phyloP scores from a whole-genome alignment of 2,888 invertebrate genomes.

The Tineola bisselliella region DNA sequence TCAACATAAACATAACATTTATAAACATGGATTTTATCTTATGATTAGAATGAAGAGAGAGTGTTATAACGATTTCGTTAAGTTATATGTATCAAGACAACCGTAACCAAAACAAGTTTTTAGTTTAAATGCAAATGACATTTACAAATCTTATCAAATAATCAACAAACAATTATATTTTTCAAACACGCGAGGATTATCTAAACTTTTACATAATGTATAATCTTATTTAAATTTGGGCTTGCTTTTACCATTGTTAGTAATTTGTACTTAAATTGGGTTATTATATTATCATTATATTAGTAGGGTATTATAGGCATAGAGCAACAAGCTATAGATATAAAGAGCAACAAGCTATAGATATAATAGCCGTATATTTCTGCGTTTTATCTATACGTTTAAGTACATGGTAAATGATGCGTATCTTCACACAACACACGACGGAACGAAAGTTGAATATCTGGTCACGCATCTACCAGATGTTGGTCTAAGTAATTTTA shows the following conservation, averaged over 20 bases:
- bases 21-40: not conserved
- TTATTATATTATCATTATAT: not conserved
- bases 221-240: not conserved
- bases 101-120: not conserved
- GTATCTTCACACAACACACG: slow-evolving; percentile 17
- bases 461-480: slow-evolving; percentile 36
- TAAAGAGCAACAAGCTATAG: not conserved
- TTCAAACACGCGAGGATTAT: slow-evolving; percentile 1
- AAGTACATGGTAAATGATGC: slow-evolving; percentile 1
- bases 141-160: not conserved
- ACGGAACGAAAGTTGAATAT: slow-evolving; percentile 33
- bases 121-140: not conserved
- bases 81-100: not conserved
- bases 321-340: not conserved
- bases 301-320: not conserved
- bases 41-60: not conserved
- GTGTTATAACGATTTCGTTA: not conserved
- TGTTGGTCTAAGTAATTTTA: slow-evolving; percentile 31
- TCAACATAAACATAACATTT: not conserved
- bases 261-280: not conserved
- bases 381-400: not conserved
- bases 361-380: not conserved
- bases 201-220: not conserved
- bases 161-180: slow-evolving; percentile 5
- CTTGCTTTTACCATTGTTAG: not conserved